Conservation (phyloP, 2,113 vertebrate genomes). For the Neotragus moschatus region DNA sequence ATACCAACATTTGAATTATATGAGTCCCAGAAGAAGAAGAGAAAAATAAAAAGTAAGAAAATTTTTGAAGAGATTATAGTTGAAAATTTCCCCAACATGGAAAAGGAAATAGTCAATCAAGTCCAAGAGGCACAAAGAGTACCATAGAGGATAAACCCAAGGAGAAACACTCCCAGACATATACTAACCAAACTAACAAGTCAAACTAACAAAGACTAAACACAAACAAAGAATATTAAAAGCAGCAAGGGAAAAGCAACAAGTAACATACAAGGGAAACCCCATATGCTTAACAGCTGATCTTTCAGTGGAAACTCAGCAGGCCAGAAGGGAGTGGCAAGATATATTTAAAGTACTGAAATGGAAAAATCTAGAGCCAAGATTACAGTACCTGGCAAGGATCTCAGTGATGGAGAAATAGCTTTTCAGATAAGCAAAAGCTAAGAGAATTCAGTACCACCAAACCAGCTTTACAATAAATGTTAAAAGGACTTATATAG, state of each 20-base stretch:
- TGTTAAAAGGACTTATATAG: not conserved
- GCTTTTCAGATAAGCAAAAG: not conserved
- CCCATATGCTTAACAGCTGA: not conserved
- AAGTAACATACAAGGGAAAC: not conserved
- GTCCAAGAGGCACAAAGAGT: not conserved
- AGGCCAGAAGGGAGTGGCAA: not conserved
- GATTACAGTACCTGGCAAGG: not conserved
- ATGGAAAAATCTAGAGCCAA: not conserved
- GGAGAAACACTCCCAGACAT: not conserved
- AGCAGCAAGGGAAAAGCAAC: not conserved
- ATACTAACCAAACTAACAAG: not conserved
- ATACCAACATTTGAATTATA: not conserved
- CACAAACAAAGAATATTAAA: not conserved
- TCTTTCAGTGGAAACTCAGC: not conserved
- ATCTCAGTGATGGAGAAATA: not conserved
- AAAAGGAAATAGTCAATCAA: not conserved
- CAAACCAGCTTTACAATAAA: not conserved
- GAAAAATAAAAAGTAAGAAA: not conserved
- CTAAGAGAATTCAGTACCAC: not conserved
- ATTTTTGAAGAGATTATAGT: not conserved
- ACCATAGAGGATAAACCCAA: not conserved
- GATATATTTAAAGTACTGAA: not conserved
- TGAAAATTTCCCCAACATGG: not conserved
- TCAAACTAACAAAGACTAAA: not conserved
- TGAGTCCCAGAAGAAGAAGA: not conserved